A percentile compares a stretch with the other conserved stretches of the same genome.
Evolutionary conservation across 2,797 vertebrate genomes (phyloP).

Genomic region (Prionace glauca): DNA sequence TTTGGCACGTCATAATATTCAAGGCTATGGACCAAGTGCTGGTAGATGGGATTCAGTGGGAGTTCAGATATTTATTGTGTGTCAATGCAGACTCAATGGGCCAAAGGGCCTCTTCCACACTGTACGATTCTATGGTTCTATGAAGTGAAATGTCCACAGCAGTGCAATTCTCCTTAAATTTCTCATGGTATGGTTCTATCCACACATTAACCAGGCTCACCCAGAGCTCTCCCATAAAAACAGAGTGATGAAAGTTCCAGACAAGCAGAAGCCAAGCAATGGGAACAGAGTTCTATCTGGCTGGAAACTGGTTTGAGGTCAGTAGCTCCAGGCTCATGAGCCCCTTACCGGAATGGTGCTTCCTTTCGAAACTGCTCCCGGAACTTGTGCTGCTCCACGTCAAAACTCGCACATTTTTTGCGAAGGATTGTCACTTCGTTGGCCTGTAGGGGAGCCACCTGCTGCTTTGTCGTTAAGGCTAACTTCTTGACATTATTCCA

Average conservation of each 20-base stretch:
- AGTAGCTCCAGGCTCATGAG: neutral
- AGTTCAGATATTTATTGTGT: no score
- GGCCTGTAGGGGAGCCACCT: slow-evolving; percentile 80
- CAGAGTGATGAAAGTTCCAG: neutral
- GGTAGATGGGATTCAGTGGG: no score
- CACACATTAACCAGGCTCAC: neutral
- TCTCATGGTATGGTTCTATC: neutral
- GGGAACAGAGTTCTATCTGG: no score
- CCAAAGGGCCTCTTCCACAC: no score
- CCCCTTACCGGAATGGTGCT: slow-evolving; percentile 78
- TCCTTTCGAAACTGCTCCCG: slow-evolving; percentile 66
- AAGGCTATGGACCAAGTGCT: no score
- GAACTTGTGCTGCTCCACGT: slow-evolving; percentile 70
- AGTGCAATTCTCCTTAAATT: neutral
- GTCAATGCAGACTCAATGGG: no score
- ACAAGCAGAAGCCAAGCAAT: neutral
- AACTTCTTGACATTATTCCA: slow-evolving; percentile 81
- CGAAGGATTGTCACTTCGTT: slow-evolving; percentile 68
- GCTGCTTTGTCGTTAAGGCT: slow-evolving; percentile 70
- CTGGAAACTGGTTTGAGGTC: neutral
- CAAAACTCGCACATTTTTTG: slow-evolving; percentile 67
- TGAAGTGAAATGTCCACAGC: neutral
- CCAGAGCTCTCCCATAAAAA: neutral
- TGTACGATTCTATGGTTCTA: no score
- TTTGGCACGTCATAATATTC: no score